Percentiles rank a stretch among this genome's conserved stretches.
phyloP scores from a whole-genome alignment of 2,113 vertebrate genomes.

The Pleuronectes platessa region DNA sequence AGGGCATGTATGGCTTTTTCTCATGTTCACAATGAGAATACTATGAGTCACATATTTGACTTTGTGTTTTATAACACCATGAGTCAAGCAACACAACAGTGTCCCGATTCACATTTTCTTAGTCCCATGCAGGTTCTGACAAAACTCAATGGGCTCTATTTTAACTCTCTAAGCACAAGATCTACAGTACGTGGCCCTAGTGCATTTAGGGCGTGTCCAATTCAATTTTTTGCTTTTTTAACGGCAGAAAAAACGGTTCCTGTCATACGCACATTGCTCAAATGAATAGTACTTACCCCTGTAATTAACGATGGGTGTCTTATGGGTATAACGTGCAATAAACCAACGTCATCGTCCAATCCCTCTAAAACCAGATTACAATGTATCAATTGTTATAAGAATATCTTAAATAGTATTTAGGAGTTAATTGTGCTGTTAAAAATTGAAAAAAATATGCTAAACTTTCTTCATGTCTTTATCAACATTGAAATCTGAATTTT shows the following conservation, averaged over 20 bases:
- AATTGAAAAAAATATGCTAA: too few relatives aligned
- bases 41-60: conserved; percentile 7
- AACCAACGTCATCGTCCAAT: too few relatives aligned
- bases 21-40: background rate
- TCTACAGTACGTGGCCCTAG: background rate
- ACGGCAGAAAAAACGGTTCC: background rate
- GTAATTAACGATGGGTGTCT: too few relatives aligned
- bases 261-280: too few relatives aligned
- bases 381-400: too few relatives aligned
- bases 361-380: too few relatives aligned
- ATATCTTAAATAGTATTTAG: too few relatives aligned
- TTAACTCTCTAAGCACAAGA: background rate
- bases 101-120: background rate
- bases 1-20: background rate
- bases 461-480: too few relatives aligned
- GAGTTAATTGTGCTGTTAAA: too few relatives aligned
- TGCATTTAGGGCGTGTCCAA: background rate
- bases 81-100: background rate
- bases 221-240: background rate
- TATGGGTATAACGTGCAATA: too few relatives aligned
- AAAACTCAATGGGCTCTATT: background rate
- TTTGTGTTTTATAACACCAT: background rate
- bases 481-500: too few relatives aligned
- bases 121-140: background rate
- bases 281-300: too few relatives aligned